These are phyloP conservation scores for Xenopus petersii DNA, from an alignment of 2,797 vertebrate species.

Conservation along the genomic window DNA sequence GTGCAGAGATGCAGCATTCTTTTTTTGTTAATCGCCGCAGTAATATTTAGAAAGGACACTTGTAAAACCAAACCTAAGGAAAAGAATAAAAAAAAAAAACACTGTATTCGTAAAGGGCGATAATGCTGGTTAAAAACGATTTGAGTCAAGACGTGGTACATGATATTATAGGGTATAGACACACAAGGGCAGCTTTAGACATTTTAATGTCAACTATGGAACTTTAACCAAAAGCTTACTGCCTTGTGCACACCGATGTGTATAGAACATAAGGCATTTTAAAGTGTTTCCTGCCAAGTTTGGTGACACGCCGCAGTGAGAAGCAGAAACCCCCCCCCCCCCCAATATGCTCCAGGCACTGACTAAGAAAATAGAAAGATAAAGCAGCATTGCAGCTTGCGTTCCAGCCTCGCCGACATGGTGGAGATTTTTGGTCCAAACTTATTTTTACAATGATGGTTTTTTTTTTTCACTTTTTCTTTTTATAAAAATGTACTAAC, in stretches of 20 bases:
- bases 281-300: slow-evolving; percentile 21
- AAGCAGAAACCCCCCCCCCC: neutral
- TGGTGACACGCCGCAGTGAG: slow-evolving; percentile 8
- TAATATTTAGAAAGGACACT: too few relatives aligned
- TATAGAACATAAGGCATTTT: slow-evolving; percentile 40
- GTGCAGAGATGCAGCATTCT: too few relatives aligned
- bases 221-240: too few relatives aligned
- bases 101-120: too few relatives aligned
- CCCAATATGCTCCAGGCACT: slow-evolving; percentile 42
- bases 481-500: slow-evolving; percentile 50
- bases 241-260: slow-evolving; percentile 7
- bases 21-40: too few relatives aligned
- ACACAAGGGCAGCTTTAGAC: neutral
- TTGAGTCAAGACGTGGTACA: too few relatives aligned
- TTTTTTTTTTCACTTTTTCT: slow-evolving; percentile 54
- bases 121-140: too few relatives aligned
- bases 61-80: too few relatives aligned
- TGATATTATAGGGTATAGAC: neutral
- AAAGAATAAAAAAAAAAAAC: too few relatives aligned
- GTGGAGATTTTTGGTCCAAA: slow-evolving; percentile 73
- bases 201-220: too few relatives aligned
- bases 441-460: slow-evolving; percentile 55
- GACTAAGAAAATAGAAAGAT: slow-evolving; percentile 32
- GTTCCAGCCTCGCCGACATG: slow-evolving; percentile 56
- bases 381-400: slow-evolving; percentile 53